Evolutionary conservation across 2,888 invertebrate species (phyloP).

Genomic region (Leptopilina drosophilae): DNA sequence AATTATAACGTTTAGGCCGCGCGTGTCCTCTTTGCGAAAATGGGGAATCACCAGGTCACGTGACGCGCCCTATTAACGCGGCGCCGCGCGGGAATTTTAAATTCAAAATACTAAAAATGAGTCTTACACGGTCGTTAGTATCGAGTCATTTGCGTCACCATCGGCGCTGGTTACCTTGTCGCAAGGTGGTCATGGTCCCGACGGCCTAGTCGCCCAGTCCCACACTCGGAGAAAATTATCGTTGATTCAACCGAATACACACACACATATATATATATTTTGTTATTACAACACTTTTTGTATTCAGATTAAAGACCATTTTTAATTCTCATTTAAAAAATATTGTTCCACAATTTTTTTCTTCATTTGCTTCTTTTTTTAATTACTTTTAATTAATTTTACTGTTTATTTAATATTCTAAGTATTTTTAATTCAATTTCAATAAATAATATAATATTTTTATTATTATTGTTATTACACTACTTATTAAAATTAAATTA

Average conservation of each 20-base stretch:
- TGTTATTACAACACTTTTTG: not conserved
- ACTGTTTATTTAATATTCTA: too few species aligned
- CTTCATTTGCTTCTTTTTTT: too few species aligned
- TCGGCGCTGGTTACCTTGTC: conserved; percentile 70
- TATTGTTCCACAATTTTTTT: too few species aligned
- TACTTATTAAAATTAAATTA: too few species aligned
- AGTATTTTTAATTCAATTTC: too few species aligned
- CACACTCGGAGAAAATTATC: conserved; percentile 31
- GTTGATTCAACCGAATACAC: conserved; percentile 33
- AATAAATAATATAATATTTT: too few species aligned
- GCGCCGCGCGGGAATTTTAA: conserved; percentile 20
- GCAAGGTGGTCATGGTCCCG: conserved; percentile 75
- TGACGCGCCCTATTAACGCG: not conserved
- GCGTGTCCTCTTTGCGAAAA: not conserved
- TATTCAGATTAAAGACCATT: not conserved
- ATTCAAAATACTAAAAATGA: conserved; percentile 4
- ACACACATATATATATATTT: conserved; percentile 20
- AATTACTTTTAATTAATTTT: too few species aligned
- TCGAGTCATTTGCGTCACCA: conserved; percentile 38
- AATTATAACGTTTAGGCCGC: too few species aligned
- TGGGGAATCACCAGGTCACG: not conserved
- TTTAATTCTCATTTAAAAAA: not conserved
- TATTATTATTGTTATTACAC: too few species aligned
- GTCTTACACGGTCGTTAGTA: conserved; percentile 25
- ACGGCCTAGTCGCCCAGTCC: conserved; percentile 61